Evolutionary conservation across 2,888 invertebrate genomes (phyloP).

Genomic region (Rhimphoctona megacephalus): DNA sequence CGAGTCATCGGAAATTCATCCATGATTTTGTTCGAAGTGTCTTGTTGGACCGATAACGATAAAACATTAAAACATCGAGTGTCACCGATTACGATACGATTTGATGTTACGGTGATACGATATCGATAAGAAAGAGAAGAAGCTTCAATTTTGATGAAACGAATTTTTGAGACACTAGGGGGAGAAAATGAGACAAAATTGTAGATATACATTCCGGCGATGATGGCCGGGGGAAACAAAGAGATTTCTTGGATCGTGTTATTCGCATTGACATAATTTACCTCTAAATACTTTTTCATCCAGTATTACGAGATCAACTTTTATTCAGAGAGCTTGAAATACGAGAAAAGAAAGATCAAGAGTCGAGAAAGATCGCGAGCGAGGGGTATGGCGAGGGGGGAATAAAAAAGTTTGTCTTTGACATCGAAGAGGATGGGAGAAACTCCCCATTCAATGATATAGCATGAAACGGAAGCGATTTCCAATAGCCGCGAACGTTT

Average conservation of each 20-base stretch:
- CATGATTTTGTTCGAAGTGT: not conserved
- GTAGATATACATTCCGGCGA: not conserved
- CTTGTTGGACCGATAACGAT: slow-evolving; percentile 4
- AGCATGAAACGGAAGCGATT: slow-evolving; percentile 71
- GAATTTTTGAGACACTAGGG: not conserved
- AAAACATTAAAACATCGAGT: slow-evolving; percentile 9
- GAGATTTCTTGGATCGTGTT: not conserved
- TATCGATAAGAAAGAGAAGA: not conserved
- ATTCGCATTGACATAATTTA: not conserved
- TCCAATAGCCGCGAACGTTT: slow-evolving; percentile 75
- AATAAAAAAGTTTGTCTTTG: slow-evolving; percentile 22
- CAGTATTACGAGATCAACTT: slow-evolving; percentile 5
- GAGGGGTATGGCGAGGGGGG: not conserved
- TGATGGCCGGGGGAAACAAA: not conserved
- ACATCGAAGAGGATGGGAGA: slow-evolving; percentile 47
- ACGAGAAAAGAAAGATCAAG: not conserved
- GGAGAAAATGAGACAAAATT: not conserved
- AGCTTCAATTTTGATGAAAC: not conserved
- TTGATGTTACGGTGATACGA: not conserved
- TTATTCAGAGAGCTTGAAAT: slow-evolving; percentile 4
- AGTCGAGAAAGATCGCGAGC: not conserved
- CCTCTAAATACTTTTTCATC: not conserved
- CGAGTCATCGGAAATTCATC: not conserved
- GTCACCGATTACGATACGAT: slow-evolving; percentile 3
- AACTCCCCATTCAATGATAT: slow-evolving; percentile 72